Evolutionary conservation across 2,113 vertebrate genomes (phyloP), one percentile per base, ranked within the genome.

Genomic region (Platysteira castanea): DNA sequence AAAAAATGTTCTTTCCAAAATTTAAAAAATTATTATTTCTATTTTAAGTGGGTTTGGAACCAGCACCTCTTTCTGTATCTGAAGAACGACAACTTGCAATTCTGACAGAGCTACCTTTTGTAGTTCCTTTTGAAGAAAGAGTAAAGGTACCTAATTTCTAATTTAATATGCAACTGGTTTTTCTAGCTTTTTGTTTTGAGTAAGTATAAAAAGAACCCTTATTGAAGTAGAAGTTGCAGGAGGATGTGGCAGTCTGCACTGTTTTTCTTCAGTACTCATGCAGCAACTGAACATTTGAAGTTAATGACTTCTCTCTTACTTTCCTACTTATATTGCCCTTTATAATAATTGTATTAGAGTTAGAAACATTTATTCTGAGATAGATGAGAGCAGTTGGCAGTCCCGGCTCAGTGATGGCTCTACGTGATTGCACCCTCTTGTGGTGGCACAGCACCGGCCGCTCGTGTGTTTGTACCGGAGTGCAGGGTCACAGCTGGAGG

Each of bases 71-170:
- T 82, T 99, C 99, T 2, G 99, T 99, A 63, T 99, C 99, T 5
- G 99, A 99, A 96, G 99, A 99, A 93, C 97, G 99, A 89, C 99
- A 99, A 33, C 98, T 99, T 73, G 99, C 99, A 96, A 98, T 99
- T 98, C 98, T 99, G 90, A 99, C 99, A 11, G 99, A 99, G 92
- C 98, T 99, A 57, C 99, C 99, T 8, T 99, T 99, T 60, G 99
- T 99, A 60, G 99, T 99, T 93, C 99, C 99, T 31, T 99, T 99
- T 90, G 99, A 99, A 97, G 99, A 99, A 96, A 98, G 99, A 96
- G 99, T 99, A n/a, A 99, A 99, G 99, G 99, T 99, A 98, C 14
- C 89, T 44, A 4, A 46, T 80, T 73, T 87, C 70, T 87, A 46
- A 88, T 78, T 93, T 87, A 61, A 49, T 54, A 20, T 42, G 5